Conservation (phyloP, 1,140 invertebrate genomes). For the Condylostylus longicornis region DNA sequence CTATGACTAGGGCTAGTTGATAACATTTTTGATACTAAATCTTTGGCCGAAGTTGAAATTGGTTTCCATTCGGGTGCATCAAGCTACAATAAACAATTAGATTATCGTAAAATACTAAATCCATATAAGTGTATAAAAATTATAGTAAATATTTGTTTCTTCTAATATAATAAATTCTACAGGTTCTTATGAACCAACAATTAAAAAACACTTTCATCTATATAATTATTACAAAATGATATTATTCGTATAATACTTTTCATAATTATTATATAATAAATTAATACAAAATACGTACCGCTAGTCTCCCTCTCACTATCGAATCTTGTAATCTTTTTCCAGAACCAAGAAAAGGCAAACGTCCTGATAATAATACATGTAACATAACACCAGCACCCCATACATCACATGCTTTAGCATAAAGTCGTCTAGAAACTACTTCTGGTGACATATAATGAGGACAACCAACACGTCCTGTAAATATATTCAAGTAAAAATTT, state of each 20-base stretch:
- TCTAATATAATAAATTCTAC: too few relatives aligned
- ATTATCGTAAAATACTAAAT: not conserved
- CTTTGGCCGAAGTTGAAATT: conserved; percentile 84
- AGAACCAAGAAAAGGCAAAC: conserved; percentile 86
- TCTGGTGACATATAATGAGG: conserved; percentile 97
- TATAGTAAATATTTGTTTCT: too few relatives aligned
- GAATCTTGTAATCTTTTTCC: conserved; percentile 79
- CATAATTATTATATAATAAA: not conserved
- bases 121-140: too few relatives aligned
- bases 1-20: conserved; percentile 77
- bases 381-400: conserved; percentile 92
- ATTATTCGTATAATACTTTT: too few relatives aligned
- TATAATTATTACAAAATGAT: too few relatives aligned
- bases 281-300: conserved; percentile 51
- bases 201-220: too few relatives aligned
- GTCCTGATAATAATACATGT: conserved; percentile 84
- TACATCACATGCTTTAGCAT: conserved; percentile 92
- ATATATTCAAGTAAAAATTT: too few relatives aligned
- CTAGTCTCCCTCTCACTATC: conserved; percentile 70
- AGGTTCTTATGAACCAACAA: too few relatives aligned
- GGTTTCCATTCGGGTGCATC: conserved; percentile 74
- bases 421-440: conserved; percentile 75
- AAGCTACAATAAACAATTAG: conserved; percentile 43
- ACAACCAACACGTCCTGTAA: conserved; percentile 75
- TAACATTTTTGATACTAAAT: conserved; percentile 84